Base-by-base conservation (phyloP, 2,888 invertebrate species). In the Pollenia angustigena region DNA sequence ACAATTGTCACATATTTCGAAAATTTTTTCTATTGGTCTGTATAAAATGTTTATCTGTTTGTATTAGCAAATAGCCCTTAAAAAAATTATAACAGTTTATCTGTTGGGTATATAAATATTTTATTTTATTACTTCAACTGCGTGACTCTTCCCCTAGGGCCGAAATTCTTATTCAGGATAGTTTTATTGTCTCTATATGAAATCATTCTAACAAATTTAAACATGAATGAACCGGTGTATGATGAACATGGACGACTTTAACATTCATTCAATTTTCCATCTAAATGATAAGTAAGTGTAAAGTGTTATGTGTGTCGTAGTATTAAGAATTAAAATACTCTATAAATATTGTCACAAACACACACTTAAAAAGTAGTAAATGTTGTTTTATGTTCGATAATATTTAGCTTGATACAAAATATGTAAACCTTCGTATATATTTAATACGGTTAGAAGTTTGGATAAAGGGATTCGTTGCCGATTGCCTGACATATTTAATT, bases 111-210 rank as follows among this genome's bases (percentile, higher is more conserved):
- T 52, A 50, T 50, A 14, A 12, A 14, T n/a, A 32, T 58, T 60
- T 40, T 9, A 62, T 62, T 74, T 74, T 60, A 50, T 50, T 62
- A 16, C 16, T 62, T 62, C 42, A 10, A 18, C 11, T 75, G 75
- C 62, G 42, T 75, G 75, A 42, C 75, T 46, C 18, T n/a, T 10
- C 44, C 2, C 14, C 4, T 18, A 12, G 52, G 16, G 52, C 16
- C 11, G 52, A 6, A 54, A 16, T 14, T 7, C 9, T 32, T 50
- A 7, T 54, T 23, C 14, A 71, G 10, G 14, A 40, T 12, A 44
- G 14, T 32, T 74, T 74, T 58, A 60, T 74, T 40, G 32, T 74
- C 16, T 12, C 58, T 11, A 54, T 42, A 16, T 52, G 18, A 44
- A 44, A 14, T 42, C 4, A 16, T 62, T 11, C 12, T 7, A 10